phyloP scores from a whole-genome alignment of 2,888 invertebrate genomes.

The Aspidiotus destructor region DNA sequence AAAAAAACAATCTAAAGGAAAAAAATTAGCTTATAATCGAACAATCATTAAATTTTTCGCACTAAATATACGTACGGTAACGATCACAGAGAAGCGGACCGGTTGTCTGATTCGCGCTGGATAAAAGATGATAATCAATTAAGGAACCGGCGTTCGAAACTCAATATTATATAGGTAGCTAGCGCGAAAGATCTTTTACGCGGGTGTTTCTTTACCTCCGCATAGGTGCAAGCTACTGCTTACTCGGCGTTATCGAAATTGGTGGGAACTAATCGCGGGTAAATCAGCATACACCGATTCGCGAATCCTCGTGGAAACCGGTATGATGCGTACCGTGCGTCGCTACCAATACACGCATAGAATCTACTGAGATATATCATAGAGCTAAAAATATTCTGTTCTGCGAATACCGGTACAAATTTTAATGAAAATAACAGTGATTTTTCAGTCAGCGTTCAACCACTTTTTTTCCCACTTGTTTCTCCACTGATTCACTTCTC shows the following conservation, averaged over 20 bases:
- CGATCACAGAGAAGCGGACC: too few species aligned
- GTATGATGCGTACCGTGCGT: not conserved
- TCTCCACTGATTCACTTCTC: too few species aligned
- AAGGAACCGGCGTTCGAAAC: not conserved
- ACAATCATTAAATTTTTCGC: too few species aligned
- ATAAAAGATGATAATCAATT: not conserved
- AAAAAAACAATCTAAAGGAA: not conserved
- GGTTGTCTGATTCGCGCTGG: not conserved
- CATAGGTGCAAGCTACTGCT: not conserved
- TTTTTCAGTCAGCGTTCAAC: too few species aligned
- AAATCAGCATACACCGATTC: not conserved
- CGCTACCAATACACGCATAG: too few species aligned
- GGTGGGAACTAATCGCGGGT: slow-evolving; percentile 17
- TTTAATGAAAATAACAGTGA: too few species aligned
- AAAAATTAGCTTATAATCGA: not conserved
- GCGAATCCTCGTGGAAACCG: not conserved
- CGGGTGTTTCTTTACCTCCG: not conserved
- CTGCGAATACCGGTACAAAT: too few species aligned
- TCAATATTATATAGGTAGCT: not conserved
- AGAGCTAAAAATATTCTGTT: too few species aligned
- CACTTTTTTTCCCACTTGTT: too few species aligned
- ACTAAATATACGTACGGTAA: too few species aligned
- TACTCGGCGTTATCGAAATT: slow-evolving; percentile 22
- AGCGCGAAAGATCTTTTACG: not conserved
- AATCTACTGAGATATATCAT: too few species aligned